A percentile compares a stretch with the other conserved stretches of the same genome.
phyloP scores from a whole-genome alignment of 2,113 vertebrate genomes.

The Edolisoma coerulescens region DNA sequence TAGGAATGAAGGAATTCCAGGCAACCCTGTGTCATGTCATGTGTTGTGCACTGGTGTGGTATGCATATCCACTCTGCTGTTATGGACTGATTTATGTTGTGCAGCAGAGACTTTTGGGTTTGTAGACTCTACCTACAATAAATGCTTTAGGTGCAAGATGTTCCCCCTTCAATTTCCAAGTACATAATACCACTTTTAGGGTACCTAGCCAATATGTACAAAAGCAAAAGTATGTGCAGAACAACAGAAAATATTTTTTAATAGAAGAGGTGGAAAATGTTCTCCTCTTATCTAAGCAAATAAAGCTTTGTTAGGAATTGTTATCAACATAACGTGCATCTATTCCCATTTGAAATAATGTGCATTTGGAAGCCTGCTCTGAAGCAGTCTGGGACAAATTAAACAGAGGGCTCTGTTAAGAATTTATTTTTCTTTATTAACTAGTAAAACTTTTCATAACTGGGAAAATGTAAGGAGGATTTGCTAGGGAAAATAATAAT shows the following conservation, averaged over 20 bases:
- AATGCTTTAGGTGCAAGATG: background rate
- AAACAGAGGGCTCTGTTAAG: background rate
- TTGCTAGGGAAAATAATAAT: background rate
- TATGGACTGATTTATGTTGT: background rate
- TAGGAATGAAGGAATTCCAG: slow-evolving; percentile 2
- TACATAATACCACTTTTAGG: background rate
- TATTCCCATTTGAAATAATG: background rate
- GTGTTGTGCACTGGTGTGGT: background rate
- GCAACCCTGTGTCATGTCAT: background rate
- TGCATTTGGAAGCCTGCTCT: background rate
- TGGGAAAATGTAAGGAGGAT: background rate
- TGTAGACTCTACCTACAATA: background rate
- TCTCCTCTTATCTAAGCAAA: background rate
- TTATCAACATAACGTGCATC: background rate
- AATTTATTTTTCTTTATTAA: background rate
- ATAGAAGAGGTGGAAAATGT: background rate
- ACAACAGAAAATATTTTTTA: background rate
- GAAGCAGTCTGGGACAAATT: background rate
- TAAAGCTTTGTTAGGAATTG: background rate
- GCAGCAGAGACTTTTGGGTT: background rate
- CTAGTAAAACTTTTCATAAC: background rate
- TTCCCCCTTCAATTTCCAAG: background rate
- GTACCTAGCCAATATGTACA: background rate
- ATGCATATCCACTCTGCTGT: background rate
- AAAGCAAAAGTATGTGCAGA: background rate